These are phyloP conservation scores for Argyresthia albistria DNA, from an alignment of 2,888 invertebrate species.

Conservation along the genomic window DNA sequence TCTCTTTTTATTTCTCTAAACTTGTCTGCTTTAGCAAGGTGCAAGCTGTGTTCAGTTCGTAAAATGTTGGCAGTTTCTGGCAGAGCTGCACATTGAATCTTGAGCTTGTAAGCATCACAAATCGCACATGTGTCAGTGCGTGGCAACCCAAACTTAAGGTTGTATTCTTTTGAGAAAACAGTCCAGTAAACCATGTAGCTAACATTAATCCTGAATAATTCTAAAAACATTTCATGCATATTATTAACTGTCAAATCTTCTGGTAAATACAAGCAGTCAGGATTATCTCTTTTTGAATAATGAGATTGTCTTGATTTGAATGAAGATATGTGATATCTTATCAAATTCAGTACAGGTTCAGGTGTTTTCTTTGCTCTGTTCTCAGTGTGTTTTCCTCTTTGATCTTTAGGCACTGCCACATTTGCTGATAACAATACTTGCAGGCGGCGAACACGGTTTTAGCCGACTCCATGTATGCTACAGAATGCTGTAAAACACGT, in stretches of 20 bases:
- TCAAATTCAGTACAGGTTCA: not conserved
- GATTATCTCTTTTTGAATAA: not conserved
- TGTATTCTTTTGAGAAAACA: constrained; percentile 12
- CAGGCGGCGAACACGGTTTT: not conserved
- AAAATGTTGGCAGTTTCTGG: not conserved
- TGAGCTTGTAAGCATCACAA: constrained; percentile 6
- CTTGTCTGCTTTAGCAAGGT: constrained; percentile 1
- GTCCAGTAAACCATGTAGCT: constrained; percentile 8
- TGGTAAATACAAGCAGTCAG: not conserved
- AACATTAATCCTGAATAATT: not conserved
- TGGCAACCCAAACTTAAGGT: constrained; percentile 10
- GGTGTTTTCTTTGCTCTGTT: not conserved
- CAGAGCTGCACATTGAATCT: constrained; percentile 3
- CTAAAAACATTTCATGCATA: not conserved
- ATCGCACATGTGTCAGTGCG: constrained; percentile 9
- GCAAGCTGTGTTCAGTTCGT: not conserved
- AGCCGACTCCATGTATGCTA: not conserved
- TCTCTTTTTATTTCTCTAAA: not conserved
- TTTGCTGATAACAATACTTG: not conserved
- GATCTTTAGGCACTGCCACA: not conserved
- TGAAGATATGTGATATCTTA: not conserved
- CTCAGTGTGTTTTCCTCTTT: not conserved
- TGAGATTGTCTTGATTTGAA: not conserved
- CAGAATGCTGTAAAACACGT: no score
- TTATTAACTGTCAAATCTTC: not conserved